Evolutionary conservation across 2,113 vertebrate species (phyloP), one percentile per base, ranked within the genome.

Genomic region (Nematolebias whitei): DNA sequence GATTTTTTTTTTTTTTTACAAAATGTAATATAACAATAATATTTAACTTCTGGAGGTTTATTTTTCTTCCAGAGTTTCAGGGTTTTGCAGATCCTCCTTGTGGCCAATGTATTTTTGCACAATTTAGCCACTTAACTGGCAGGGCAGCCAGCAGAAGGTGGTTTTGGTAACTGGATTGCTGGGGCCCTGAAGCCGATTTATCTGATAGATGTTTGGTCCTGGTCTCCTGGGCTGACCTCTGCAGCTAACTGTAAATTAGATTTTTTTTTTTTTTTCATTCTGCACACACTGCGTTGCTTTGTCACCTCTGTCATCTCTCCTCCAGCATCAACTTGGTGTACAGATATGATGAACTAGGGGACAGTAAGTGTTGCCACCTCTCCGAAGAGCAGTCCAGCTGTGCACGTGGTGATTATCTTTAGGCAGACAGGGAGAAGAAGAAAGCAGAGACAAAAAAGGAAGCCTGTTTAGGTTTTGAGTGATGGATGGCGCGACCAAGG

Each of bases 161-260:
- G 63, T 70, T 47, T 70, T 58, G 47, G 74, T 80, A 82, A 82
- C 85, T 80, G 77, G 78, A 84, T 83, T 86, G 76, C 76, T 10
- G 29, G 67, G 24, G 22, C 76, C 80, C 79, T 74, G 68, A 85
- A 85, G 85, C 80, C 68, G 76, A 81, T 88, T 88, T 82, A 74
- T 81, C 84, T 90, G 84, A 89, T 85, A 80, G 74, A 89, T 90
- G 85, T 78, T 78, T 68, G 56, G 72, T 77, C 76, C 74, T 43
- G 51, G 72, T 50, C 82, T 35, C 55, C 24, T 15, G 48, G 68
- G 48, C 26, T 85, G 84, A 90, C 87, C 87, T 85, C 74, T 58
- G 70, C 80, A 78, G 62, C 71, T 85, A 76, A 86, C 82, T 71
- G 77, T 84, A 87, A 86, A 86, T 89, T 79, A 81, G 77, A 80